Evolutionary conservation across 2,797 vertebrate species (phyloP), one percentile per base, ranked within the genome.

Genomic region (Poeciliopsis presidionis): DNA sequence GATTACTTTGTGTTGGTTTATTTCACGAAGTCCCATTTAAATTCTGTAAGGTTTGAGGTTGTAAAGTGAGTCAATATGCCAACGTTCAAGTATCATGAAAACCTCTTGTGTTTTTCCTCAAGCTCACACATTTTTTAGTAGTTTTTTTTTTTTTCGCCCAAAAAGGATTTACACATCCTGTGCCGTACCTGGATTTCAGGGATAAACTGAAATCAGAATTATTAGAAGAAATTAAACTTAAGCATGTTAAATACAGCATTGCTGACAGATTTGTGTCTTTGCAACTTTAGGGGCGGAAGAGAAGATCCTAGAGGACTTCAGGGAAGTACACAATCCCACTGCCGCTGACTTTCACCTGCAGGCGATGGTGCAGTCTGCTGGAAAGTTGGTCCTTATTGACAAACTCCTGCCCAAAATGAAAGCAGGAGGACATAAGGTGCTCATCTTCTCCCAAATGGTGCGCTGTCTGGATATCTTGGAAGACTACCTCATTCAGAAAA

Each of bases 361-460:
- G 95, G 98, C 98, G 81, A 99, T 99, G 98, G 98, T 99, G 85
- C 98, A 99, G 85, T 99, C 98, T 81, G 98, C 98, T 53, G 98
- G 98, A 43, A 99, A 99, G 93, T 90, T 99, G 88, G 98, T 99
- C 80, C 98, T 99, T 78, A 99, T 99, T 78, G 98, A 99, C 94
- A 99, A 99, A 88, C 95, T 99, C 85, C 96, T 99, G 93, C 98
- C 98, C 80, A 99, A 99, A 95, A 99, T 99, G 98, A 99, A 99
- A 95, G 97, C 97, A 9, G 98, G 98, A 55, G 98, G 98, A 63
- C 98, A 99, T 93, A 99, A 98, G 89, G 98, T 99, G 79, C 98
- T 99, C 81, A 98, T 99, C 91, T 99, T 99, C 94, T 99, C 98
- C 88, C 98, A 99, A 81, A 99, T 99, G 98, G 98, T 99, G 74